Evolutionary conservation across 2,113 vertebrate genomes (phyloP), one percentile per base, ranked within the genome.

Genomic region (Trachemys scripta): DNA sequence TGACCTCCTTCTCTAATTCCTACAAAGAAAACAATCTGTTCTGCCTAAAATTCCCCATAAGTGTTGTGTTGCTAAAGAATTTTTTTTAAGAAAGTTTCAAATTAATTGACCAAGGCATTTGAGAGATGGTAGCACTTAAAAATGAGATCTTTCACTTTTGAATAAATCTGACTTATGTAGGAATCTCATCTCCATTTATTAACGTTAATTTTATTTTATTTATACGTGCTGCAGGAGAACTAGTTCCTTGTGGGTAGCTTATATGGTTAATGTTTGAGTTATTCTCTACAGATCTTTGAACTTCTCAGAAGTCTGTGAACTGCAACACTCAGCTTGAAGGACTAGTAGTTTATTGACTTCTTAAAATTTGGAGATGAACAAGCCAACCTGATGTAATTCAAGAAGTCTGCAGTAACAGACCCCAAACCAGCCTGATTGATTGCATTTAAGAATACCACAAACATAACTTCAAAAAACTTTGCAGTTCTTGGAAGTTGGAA

Each of bases 1-100:
- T 82, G 27, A 5, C 87, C 17, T 49, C 0, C 0, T n/a, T 20
- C 3, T 22, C 1, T 49, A 50, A 24, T 47, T 65, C 9, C 62
- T 53, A 27, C 65, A 72, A 72, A 72, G 8, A 69, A n/a, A 69
- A 27, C 19, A 81, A n/a, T 5, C 27, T 2, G 2, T 76, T 45
- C 57, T 14, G 1, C 8, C 65, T 59, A 47, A 85, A 84, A 29
- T 47, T 78, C 4, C 24, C 5, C 42, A 25, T 24, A 78, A 45
- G 24, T 24, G 38, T 29, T 24, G 88, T 49, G 3, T 81, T 17
- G 47, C 9, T 51, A 53, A 80, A 50, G 2, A n/a, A 80, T 53
- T 1, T 75, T 83, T 82, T 54, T 62, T 75, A 80, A 89, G 8
- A 80, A 80, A 91, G 11, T 20, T 80, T 80, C 45, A 49, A 19